A percentile compares a stretch with the other conserved stretches of the same genome.
Conservation (phyloP, 1,140 invertebrate genomes). For the Hylaeus volcanicus region DNA sequence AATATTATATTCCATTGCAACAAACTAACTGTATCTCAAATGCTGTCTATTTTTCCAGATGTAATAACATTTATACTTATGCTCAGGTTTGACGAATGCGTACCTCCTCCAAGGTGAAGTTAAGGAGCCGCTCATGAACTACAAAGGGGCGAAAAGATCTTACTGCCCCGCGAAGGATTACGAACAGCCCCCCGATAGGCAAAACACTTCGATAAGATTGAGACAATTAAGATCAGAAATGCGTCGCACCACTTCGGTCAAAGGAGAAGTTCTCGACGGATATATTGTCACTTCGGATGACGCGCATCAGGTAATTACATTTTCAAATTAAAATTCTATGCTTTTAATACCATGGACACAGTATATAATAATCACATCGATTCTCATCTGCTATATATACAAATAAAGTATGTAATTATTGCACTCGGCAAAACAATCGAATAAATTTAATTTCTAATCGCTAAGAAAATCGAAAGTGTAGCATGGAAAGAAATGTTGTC, state of each 20-base stretch:
- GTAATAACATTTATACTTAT: conserved; percentile 18
- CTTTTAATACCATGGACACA: neutral
- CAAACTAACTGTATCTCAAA: no score
- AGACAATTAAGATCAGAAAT: conserved; percentile 85
- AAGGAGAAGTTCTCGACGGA: conserved; percentile 85
- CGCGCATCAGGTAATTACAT: conserved; percentile 86
- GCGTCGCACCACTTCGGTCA: conserved; percentile 82
- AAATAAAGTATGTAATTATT: no score
- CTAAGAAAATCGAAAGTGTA: no score
- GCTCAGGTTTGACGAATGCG: conserved; percentile 56
- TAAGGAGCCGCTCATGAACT: conserved; percentile 51
- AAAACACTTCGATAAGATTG: conserved; percentile 79
- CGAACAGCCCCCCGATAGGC: conserved; percentile 70
- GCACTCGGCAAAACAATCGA: no score
- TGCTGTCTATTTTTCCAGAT: neutral
- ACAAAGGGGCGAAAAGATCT: conserved; percentile 69
- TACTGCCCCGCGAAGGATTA: conserved; percentile 62
- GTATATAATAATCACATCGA: neutral
- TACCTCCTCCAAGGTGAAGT: conserved; percentile 37
- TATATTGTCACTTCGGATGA: conserved; percentile 89
- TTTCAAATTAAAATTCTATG: neutral
- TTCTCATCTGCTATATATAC: no score
- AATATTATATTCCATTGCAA: no score
- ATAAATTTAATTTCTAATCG: no score
- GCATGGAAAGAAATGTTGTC: no score